Evolutionary conservation across 2,797 vertebrate genomes (phyloP).

Genomic region (Pseudocheirus occidentalis): DNA sequence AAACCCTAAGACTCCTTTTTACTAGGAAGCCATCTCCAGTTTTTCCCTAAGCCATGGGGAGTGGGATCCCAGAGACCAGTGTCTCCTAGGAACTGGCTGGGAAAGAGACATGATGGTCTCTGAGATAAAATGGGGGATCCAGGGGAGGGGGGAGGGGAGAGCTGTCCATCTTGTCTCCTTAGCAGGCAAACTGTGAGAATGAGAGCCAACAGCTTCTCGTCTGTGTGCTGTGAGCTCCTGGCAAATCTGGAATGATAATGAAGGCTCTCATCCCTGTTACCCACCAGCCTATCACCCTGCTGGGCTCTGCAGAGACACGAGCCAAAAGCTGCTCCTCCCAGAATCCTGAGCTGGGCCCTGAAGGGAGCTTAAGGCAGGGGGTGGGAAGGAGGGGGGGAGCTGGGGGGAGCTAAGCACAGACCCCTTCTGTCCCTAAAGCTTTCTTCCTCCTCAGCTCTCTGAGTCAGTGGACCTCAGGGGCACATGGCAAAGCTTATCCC

Average conservation of each 20-base stretch:
- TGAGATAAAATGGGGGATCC: neutral
- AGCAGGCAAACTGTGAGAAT: neutral
- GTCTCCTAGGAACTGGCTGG: slow-evolving; percentile 11
- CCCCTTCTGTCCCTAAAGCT: slow-evolving; percentile 49
- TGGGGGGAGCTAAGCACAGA: slow-evolving; percentile 43
- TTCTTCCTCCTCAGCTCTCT: slow-evolving; percentile 52
- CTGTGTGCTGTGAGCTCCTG: slow-evolving; percentile 7
- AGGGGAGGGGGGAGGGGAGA: neutral
- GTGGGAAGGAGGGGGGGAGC: neutral
- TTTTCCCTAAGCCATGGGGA: neutral
- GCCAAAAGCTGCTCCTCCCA: slow-evolving; percentile 27
- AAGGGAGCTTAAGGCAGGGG: slow-evolving; percentile 29
- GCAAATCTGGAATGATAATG: slow-evolving; percentile 10
- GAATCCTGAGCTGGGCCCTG: slow-evolving; percentile 50
- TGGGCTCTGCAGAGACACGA: neutral
- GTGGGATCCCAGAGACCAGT: neutral
- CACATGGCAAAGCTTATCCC: neutral
- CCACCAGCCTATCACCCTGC: slow-evolving; percentile 20
- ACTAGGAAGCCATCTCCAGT: neutral
- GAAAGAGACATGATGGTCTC: slow-evolving; percentile 16
- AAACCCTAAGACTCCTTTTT: neutral
- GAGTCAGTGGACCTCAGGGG: slow-evolving; percentile 46
- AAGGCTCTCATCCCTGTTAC: neutral
- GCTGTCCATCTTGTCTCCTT: slow-evolving; percentile 23
- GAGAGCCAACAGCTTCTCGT: slow-evolving; percentile 1